phyloP scores from a whole-genome alignment of 2,797 vertebrate species.

The Rallus crepitans region DNA sequence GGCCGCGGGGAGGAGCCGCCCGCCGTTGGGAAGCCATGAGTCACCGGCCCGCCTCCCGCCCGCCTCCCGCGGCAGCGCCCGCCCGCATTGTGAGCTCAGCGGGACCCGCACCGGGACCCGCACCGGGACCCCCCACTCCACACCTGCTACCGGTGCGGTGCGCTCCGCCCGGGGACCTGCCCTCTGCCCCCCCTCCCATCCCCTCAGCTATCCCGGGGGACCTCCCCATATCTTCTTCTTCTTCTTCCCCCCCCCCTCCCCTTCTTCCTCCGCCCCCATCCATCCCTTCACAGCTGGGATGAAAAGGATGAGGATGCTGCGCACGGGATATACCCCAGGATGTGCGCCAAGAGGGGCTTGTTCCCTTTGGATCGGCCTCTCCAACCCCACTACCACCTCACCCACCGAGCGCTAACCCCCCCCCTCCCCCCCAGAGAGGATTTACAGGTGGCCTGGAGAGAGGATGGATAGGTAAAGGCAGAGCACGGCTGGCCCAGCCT shows the following conservation, averaged over 20 bases:
- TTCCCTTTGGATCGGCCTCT: not conserved
- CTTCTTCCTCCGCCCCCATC: too few relatives aligned
- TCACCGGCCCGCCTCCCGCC: constrained; percentile 46
- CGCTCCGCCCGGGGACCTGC: fast-evolving
- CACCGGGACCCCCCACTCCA: not conserved
- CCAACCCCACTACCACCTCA: not conserved
- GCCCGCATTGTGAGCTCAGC: constrained; percentile 5
- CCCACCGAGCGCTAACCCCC: not conserved
- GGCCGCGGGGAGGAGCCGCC: constrained; percentile 28
- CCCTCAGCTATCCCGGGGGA: not conserved
- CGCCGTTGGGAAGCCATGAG: constrained; percentile 69
- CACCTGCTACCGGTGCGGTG: not conserved
- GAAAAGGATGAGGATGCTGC: not conserved
- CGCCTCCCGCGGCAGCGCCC: not conserved
- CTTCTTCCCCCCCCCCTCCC: not conserved
- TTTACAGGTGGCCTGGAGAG: not conserved
- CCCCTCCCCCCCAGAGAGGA: fast-evolving
- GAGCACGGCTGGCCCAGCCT: not conserved
- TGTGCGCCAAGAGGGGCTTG: not conserved
- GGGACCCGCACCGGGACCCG: not conserved
- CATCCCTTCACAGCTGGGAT: not conserved
- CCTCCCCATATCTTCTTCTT: not conserved
- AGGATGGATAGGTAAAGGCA: not conserved
- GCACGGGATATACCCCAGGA: not conserved
- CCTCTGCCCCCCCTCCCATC: not conserved